Evolutionary conservation across 1,140 invertebrate genomes (phyloP), one percentile per base, ranked within the genome.

Genomic region (Arctopsyche grandis): DNA sequence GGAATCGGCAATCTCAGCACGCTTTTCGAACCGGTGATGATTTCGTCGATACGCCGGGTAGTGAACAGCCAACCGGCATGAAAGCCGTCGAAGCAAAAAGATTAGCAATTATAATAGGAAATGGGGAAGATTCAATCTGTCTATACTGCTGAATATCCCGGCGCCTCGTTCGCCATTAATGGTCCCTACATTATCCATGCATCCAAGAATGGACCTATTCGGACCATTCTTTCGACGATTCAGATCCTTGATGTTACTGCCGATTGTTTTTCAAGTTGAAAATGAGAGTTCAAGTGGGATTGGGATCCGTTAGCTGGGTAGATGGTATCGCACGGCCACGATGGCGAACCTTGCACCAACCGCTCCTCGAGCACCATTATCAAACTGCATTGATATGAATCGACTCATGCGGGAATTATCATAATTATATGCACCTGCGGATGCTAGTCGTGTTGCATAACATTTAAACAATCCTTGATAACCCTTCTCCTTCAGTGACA

Each of bases 71-170:
- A 52, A 38, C 70, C 38, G 19, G 70, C 70, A 24, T 16, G 44
- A 38, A 74, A 74, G 70, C 70, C 24, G 70, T 74, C 26, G 46
- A 16, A 38, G 24, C 48, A n/a, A 29, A 48, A 46, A 76, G 74
- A 63, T 76, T 76, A 76, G 74, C 74, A 76, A 76, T 76, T 76
- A 76, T 76, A 76, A 76, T 76, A 22, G 74, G 73, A 29, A 10
- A 63, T 44, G 74, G 74, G 48, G 56, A n/a, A 58, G 74, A 76
- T 76, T 56, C 24, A 24, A 76, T 76, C 74, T 76, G 19, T 48
- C 22, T 21, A 21, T 14, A 3, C 4, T 60, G 58, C 63, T 52
- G 12, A 3, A 52, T 14, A 52, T 14, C 22, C 63, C 63, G 22
- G 63, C 21, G 63, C 21, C 19, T 24, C 24, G 63, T 22, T 60